Percentiles rank a stretch among this genome's conserved stretches.
These are phyloP conservation scores for Protodeltote pygarga DNA, from an alignment of 2,888 invertebrate genomes.

Conservation along the genomic window DNA sequence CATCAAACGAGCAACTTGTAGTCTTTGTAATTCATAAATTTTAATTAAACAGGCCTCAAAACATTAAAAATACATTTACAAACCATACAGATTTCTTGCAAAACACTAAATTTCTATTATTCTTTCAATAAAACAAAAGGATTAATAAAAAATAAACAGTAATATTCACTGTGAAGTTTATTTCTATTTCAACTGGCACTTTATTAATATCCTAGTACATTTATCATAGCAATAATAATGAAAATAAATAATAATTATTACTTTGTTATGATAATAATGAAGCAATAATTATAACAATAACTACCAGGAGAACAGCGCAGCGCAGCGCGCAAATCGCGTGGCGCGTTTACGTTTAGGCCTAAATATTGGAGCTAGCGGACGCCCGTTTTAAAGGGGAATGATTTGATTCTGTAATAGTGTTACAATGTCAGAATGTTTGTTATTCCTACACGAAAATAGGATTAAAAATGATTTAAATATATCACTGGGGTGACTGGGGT, in stretches of 20 bases:
- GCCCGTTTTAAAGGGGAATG: slow-evolving; percentile 19
- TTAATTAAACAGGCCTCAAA: slow-evolving; percentile 2
- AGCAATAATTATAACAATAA: slow-evolving; percentile 50
- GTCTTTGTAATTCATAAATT: slow-evolving; percentile 3
- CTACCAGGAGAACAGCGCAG: slow-evolving; percentile 62
- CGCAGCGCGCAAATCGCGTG: slow-evolving; percentile 36
- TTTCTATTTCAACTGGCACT: no score
- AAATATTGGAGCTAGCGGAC: slow-evolving; percentile 42
- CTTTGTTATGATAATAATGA: slow-evolving; percentile 30
- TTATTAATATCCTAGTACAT: no score
- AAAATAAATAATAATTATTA: slow-evolving; percentile 20
- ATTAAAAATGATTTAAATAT: slow-evolving; percentile 4
- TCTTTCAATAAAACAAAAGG: not conserved
- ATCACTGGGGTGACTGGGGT: slow-evolving; percentile 2
- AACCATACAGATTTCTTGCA: slow-evolving; percentile 22
- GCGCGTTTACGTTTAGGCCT: slow-evolving; percentile 55
- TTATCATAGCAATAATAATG: slow-evolving; percentile 10
- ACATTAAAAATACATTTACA: not conserved
- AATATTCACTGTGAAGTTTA: no score
- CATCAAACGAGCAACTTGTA: not conserved
- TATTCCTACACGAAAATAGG: not conserved
- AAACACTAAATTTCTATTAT: not conserved
- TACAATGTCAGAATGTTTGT: not conserved
- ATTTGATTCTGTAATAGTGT: slow-evolving; percentile 5
- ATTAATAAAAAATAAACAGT: no score